Percentiles rank a stretch among this genome's conserved stretches.
Conservation (phyloP, 2,113 vertebrate species). For the Poeciliopsis prolifica region DNA sequence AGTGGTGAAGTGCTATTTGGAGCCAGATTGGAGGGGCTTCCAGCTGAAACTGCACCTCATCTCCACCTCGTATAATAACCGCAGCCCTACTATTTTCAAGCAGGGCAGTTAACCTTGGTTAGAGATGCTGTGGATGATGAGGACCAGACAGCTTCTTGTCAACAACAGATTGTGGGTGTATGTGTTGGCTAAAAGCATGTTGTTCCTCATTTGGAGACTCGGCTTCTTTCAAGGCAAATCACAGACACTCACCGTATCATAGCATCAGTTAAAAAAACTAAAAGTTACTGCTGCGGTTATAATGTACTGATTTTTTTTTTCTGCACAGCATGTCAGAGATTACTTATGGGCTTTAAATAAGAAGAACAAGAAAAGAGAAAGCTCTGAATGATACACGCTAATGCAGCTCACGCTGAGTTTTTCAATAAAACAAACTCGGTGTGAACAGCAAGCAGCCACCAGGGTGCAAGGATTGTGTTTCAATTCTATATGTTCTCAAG, state of each 20-base stretch:
- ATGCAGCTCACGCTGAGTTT: constrained; percentile 13
- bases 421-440: constrained; percentile 9
- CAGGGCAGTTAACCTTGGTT: constrained; percentile 7
- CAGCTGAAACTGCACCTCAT: constrained; percentile 14
- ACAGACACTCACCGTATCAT: constrained; percentile 8
- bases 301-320: constrained; percentile 4
- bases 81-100: constrained; percentile 3
- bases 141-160: constrained; percentile 14
- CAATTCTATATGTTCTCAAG: neutral
- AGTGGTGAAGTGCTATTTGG: constrained; percentile 24
- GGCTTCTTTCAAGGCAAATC: constrained; percentile 1
- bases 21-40: constrained; percentile 7
- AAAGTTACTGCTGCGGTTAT: neutral
- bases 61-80: constrained; percentile 14
- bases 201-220: neutral
- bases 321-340: constrained; percentile 8
- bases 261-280: constrained; percentile 20
- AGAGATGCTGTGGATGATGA: constrained; percentile 1
- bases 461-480: neutral
- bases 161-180: constrained; percentile 16
- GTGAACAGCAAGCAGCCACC: neutral
- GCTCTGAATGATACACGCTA: constrained; percentile 4
- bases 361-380: neutral
- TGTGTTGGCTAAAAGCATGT: constrained; percentile 30
- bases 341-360: constrained; percentile 23